Conservation (phyloP, 2,797 vertebrate genomes). For the Platyrinchus mystaceus region DNA sequence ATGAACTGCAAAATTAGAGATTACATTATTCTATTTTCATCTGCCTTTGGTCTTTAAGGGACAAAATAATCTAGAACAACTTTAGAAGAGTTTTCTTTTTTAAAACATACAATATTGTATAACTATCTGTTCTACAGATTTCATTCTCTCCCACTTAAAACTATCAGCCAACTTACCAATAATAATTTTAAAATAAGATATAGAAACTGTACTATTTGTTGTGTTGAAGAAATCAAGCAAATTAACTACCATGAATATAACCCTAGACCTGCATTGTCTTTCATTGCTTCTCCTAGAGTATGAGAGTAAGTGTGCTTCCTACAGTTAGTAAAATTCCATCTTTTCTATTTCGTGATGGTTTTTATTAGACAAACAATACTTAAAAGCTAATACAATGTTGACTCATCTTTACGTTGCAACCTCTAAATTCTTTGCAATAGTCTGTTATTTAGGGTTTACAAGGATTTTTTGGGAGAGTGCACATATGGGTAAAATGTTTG, state of each 20-base stretch:
- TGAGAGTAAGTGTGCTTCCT: not conserved
- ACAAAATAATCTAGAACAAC: not conserved
- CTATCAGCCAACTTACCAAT: not conserved
- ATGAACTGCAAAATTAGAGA: not conserved
- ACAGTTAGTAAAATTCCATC: not conserved
- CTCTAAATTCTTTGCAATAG: not conserved
- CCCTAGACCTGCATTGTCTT: not conserved
- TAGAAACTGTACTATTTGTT: not conserved
- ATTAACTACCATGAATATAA: not conserved
- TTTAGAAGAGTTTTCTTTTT: not conserved
- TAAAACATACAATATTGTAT: not conserved
- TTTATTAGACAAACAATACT: not conserved
- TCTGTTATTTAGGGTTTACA: not conserved
- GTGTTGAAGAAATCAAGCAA: not conserved
- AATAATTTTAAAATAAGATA: not conserved
- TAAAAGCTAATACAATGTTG: not conserved
- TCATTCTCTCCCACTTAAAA: not conserved
- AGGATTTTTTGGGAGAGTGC: fast-evolving
- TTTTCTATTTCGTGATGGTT: not conserved
- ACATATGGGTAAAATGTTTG: not conserved
- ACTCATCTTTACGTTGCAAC: not conserved
- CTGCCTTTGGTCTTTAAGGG: not conserved
- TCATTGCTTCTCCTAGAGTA: not conserved
- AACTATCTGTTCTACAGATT: not conserved
- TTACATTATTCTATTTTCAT: not conserved